phyloP scores from a whole-genome alignment of 2,113 vertebrate genomes.

The Cyanoramphus novaezelandiae region DNA sequence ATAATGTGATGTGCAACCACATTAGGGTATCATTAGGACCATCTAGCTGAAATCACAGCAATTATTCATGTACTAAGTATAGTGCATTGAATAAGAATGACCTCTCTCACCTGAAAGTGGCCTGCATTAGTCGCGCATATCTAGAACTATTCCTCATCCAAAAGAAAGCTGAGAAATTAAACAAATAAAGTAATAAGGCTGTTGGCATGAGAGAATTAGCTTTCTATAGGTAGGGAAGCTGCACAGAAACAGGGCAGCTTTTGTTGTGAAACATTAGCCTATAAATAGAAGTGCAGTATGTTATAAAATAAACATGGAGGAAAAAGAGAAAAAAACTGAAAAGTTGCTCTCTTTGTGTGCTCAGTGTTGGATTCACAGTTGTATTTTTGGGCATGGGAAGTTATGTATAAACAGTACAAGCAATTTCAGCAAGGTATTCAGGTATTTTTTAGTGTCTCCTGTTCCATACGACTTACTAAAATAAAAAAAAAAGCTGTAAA shows the following conservation, averaged over 20 bases:
- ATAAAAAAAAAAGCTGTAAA: background rate
- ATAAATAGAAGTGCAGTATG: background rate
- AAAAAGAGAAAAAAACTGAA: background rate
- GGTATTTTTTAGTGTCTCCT: background rate
- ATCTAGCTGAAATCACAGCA: background rate
- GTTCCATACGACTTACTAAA: background rate
- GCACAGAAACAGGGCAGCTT: background rate
- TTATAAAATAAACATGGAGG: slow-evolving; percentile 22
- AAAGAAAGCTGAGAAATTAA: background rate
- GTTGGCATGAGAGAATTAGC: background rate
- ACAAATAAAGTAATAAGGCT: background rate
- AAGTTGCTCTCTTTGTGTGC: background rate
- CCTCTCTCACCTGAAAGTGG: background rate
- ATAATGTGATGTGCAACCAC: background rate
- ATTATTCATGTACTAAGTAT: background rate
- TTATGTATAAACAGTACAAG: background rate
- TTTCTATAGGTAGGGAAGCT: background rate
- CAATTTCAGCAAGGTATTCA: background rate
- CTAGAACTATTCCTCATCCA: background rate
- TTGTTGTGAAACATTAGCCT: slow-evolving; percentile 16
- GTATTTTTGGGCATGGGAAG: background rate
- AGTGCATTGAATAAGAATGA: background rate
- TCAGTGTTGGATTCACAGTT: background rate
- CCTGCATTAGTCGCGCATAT: background rate
- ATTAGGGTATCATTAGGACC: background rate